Conservation (phyloP, 2,113 vertebrate species). For the Pheucticus melanocephalus region DNA sequence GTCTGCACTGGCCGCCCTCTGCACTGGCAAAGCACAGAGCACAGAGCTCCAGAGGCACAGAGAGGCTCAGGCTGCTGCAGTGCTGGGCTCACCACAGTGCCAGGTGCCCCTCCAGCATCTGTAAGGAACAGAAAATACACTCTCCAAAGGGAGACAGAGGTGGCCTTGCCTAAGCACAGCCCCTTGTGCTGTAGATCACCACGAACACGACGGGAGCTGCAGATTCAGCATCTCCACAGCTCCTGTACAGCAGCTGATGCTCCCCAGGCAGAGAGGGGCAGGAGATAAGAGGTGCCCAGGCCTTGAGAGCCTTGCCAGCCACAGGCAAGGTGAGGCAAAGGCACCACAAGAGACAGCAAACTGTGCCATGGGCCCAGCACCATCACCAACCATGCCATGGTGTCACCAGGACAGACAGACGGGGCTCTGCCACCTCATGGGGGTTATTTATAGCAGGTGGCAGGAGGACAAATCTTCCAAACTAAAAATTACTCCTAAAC, state of each 20-base stretch:
- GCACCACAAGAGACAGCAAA: background rate
- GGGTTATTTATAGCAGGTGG: conserved; percentile 9
- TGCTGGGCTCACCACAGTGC: accelerated
- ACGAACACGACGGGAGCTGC: background rate
- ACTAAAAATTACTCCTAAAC: conserved; percentile 56
- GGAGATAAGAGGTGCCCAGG: accelerated
- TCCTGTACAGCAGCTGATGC: accelerated
- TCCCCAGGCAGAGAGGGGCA: background rate
- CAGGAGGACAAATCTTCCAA: conserved; percentile 35
- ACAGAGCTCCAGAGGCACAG: background rate
- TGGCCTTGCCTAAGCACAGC: background rate
- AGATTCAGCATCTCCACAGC: background rate
- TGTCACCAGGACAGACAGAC: background rate
- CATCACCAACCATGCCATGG: accelerated
- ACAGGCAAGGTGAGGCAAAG: background rate
- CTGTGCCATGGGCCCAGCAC: background rate
- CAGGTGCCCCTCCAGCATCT: accelerated
- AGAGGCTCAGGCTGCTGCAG: background rate
- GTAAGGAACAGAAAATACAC: background rate
- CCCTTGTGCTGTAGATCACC: background rate
- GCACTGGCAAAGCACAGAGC: background rate
- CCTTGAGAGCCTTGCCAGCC: background rate
- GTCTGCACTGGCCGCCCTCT: background rate
- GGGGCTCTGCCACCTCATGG: accelerated
- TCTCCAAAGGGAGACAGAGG: background rate